Base-by-base conservation (phyloP, 2,113 vertebrate genomes). In the Limnothrissa miodon region DNA sequence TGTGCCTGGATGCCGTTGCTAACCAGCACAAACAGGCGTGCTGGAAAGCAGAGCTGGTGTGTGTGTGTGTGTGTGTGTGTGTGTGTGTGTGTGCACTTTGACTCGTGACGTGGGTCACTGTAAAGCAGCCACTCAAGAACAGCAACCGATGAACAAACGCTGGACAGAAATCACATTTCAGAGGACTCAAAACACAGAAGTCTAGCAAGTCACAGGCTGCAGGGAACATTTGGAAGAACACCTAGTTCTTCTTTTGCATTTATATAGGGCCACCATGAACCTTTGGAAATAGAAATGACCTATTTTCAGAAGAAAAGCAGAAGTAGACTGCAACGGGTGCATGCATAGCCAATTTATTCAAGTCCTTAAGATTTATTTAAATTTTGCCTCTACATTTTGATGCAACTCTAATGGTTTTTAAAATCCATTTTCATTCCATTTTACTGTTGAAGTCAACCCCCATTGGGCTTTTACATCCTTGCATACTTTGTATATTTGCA, bases 1-100 rank as follows among this genome's bases (percentile, higher is more conserved):
- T 39, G 66, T 36, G 66, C 66, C 66, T 39, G 66, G 13, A 39
- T 74, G 66, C 33, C 33, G 25, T 74, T 74, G 66, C 66, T 74
- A 74, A 74, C 66, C 66, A 74, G 29, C 25, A 74, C 66, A 74
- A 74, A 74, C 66, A 74, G 66, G 66, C 29, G 29, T 36, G 66
- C 0, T 70, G 62, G 62, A 33, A 36, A 33, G 36, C 62, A 70
- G 29, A 70, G 62, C 62, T 70, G 25, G 25, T 39, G 66, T 74
- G 66, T 36, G 66, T 36, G 66, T 17, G 66, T 17, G 66, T 29
- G 1, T 36, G 66, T 29, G 59, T n/a, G n/a, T n/a, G n/a, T n/a
- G 29, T 39, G 25, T 11, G 13, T 4, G 66, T 36, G 15, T 13
- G 25, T 74, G 66, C 66, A 29, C 66, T 74, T 33, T 36, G 33